Evolutionary conservation across 2,113 vertebrate genomes (phyloP).

Genomic region (Lophotis ruficrista): DNA sequence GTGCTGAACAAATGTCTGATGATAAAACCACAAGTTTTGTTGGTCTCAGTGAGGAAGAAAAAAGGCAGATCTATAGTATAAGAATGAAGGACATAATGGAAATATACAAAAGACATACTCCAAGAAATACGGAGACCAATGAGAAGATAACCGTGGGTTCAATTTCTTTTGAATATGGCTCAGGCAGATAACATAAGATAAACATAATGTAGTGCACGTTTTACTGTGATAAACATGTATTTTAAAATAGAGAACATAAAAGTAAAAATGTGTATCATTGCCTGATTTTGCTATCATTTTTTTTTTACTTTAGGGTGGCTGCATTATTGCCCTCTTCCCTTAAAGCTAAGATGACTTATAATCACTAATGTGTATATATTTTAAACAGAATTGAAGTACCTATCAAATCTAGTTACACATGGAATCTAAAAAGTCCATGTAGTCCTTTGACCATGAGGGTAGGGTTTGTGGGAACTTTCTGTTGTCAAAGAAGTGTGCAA

Average conservation of each 20-base stretch:
- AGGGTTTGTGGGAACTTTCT: not conserved
- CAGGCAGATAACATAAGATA: not conserved
- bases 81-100: not conserved
- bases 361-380: not conserved
- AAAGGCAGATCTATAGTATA: rapidly evolving
- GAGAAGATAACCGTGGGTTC: not conserved
- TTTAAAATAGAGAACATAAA: not conserved
- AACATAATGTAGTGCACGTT: not conserved
- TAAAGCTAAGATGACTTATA: not conserved
- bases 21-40: not conserved
- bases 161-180: not conserved
- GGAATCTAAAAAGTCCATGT: not conserved
- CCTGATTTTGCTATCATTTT: not conserved
- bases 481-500: constrained; percentile 7
- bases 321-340: not conserved
- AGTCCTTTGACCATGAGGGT: not conserved
- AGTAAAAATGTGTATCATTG: not conserved
- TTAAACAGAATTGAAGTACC: not conserved
- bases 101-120: not conserved
- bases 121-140: not conserved
- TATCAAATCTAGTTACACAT: not conserved
- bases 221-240: not conserved
- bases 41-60: not conserved
- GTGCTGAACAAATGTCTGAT: not conserved
- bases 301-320: not conserved